Evolutionary conservation across 2,113 vertebrate genomes (phyloP).

Genomic region (Callopanchax toddi): DNA sequence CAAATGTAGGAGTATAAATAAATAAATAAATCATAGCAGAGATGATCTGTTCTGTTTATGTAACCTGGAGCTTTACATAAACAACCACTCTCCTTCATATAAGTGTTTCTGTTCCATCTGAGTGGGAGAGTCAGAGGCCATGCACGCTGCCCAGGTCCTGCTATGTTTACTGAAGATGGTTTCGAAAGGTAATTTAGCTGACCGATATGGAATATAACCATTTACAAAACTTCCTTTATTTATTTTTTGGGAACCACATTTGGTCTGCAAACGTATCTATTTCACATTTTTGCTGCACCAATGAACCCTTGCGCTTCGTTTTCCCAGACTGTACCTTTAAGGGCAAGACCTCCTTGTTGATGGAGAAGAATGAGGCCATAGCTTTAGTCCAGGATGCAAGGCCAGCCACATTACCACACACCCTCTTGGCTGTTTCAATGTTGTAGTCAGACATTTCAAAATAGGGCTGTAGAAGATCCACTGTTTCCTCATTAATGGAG

Average conservation of each 20-base stretch:
- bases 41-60: too few relatives aligned
- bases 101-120: slow-evolving; percentile 23
- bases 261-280: neutral
- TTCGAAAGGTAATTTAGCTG: too few relatives aligned
- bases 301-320: neutral
- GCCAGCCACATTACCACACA: slow-evolving; percentile 94
- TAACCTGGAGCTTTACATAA: too few relatives aligned
- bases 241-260: neutral
- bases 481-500: slow-evolving; percentile 92
- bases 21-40: slow-evolving; percentile 24
- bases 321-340: slow-evolving; percentile 83
- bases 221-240: too few relatives aligned
- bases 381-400: slow-evolving; percentile 97
- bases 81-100: neutral
- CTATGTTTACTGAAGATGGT: neutral
- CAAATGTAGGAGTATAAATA: slow-evolving; percentile 30
- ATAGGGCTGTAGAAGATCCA: slow-evolving; percentile 92
- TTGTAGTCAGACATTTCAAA: slow-evolving; percentile 96
- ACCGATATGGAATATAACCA: too few relatives aligned
- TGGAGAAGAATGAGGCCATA: slow-evolving; percentile 93
- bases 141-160: neutral
- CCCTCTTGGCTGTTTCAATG: slow-evolving; percentile 91
- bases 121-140: slow-evolving; percentile 1
- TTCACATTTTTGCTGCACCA: slow-evolving; percentile 2
- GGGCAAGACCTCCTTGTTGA: slow-evolving; percentile 96